These are phyloP conservation scores for Drosophila arawakana DNA, from an alignment of 1,140 invertebrate species.

Conservation along the genomic window DNA sequence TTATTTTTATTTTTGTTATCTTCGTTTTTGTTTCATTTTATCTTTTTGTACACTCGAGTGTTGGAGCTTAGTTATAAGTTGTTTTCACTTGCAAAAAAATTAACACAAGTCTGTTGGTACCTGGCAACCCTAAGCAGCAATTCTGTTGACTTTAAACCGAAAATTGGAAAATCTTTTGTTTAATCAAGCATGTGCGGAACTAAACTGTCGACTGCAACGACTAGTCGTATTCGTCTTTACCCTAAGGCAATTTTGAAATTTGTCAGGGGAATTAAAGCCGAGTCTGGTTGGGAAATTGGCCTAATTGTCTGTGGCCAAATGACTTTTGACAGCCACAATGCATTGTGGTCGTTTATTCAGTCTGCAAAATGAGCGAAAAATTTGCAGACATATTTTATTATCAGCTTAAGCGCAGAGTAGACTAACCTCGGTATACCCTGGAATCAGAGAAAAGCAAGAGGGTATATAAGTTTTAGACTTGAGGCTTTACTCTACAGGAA, in stretches of 20 bases:
- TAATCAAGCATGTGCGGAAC: constrained; percentile 10
- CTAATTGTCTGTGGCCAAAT: constrained; percentile 49
- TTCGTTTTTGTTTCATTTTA: neutral
- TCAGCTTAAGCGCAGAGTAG: constrained; percentile 9
- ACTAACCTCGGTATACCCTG: neutral
- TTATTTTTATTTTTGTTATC: constrained; percentile 23
- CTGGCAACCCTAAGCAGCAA: neutral
- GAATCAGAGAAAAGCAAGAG: too few species aligned
- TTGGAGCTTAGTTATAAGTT: constrained; percentile 47
- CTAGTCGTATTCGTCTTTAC: neutral
- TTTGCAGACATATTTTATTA: constrained; percentile 29
- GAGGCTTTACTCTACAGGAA: too few species aligned
- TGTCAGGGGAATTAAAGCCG: constrained; percentile 49
- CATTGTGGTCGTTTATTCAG: constrained; percentile 5
- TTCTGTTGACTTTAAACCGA: neutral
- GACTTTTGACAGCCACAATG: constrained; percentile 14
- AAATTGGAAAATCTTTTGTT: neutral
- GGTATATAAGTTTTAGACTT: too few species aligned
- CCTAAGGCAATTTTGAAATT: constrained; percentile 9
- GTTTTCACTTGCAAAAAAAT: constrained; percentile 24
- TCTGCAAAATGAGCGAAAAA: neutral
- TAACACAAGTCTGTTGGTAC: constrained; percentile 10
- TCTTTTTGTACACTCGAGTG: constrained; percentile 14
- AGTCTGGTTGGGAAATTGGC: constrained; percentile 32
- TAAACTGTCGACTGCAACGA: neutral